These are phyloP conservation scores for Acronicta leporina DNA, from an alignment of 2,888 invertebrate genomes.

Conservation along the genomic window DNA sequence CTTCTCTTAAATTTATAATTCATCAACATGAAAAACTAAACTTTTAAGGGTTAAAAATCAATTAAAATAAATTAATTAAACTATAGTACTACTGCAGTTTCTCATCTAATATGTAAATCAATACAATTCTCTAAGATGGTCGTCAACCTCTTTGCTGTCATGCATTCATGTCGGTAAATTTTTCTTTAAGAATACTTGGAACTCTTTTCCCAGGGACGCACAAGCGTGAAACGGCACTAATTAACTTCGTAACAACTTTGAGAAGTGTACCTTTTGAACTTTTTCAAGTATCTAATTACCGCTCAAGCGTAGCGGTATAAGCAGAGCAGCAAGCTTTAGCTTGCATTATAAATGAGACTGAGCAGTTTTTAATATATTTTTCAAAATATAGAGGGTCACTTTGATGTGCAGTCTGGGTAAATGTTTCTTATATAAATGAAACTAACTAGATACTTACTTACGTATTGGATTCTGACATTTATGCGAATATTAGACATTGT, in stretches of 20 bases:
- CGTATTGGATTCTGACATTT: too few species aligned
- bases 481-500: too few species aligned
- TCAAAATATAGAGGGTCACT: neutral
- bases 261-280: conserved; percentile 31
- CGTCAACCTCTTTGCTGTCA: neutral
- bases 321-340: conserved; percentile 1
- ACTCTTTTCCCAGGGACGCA: conserved; percentile 7
- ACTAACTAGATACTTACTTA: too few species aligned
- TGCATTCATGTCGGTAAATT: conserved; percentile 6
- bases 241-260: conserved; percentile 28
- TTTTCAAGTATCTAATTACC: conserved; percentile 34
- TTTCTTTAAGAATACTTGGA: neutral
- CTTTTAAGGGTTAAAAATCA: too few species aligned
- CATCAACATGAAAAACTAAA: too few species aligned
- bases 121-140: too few species aligned
- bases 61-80: too few species aligned
- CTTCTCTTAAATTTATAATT: too few species aligned
- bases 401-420: neutral
- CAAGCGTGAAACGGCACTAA: conserved; percentile 28
- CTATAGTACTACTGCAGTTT: conserved; percentile 6
- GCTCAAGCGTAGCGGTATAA: conserved; percentile 23
- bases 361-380: neutral
- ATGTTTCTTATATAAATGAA: neutral
- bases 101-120: too few species aligned
- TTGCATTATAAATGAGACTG: conserved; percentile 26